These are phyloP conservation scores for Cynaeus angustus DNA, from an alignment of 2,888 invertebrate genomes.

Conservation along the genomic window DNA sequence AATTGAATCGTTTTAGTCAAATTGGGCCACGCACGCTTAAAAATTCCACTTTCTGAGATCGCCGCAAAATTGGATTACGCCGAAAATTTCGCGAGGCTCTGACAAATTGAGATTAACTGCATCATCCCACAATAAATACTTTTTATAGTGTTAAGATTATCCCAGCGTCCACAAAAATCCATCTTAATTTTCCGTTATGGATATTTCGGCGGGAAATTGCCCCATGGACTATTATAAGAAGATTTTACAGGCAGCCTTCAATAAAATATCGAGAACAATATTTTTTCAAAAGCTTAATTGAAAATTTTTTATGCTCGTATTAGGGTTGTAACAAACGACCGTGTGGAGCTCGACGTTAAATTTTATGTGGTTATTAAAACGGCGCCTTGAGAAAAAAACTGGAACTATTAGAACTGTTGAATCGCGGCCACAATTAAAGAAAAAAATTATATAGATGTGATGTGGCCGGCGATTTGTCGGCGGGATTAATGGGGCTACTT, in stretches of 20 bases:
- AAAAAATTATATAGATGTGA: too few species aligned
- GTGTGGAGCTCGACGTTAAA: not conserved
- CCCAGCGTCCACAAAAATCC: slow-evolving; percentile 17
- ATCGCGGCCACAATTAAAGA: too few species aligned
- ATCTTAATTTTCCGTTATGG: slow-evolving; percentile 24
- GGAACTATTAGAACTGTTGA: too few species aligned
- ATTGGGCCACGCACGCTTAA: too few species aligned
- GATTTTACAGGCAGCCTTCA: slow-evolving; percentile 24
- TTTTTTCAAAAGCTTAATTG: slow-evolving; percentile 34
- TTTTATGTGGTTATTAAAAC: not conserved
- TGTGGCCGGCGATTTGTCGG: too few species aligned
- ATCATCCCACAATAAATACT: slow-evolving; percentile 24
- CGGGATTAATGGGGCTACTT: not conserved
- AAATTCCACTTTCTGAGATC: too few species aligned
- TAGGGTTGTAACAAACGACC: slow-evolving; percentile 16
- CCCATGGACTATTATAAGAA: slow-evolving; percentile 9
- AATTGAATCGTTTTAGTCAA: too few species aligned
- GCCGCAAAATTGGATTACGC: not conserved
- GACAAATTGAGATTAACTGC: slow-evolving; percentile 37
- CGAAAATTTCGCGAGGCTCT: not conserved
- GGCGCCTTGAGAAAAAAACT: not conserved
- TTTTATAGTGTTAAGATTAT: slow-evolving; percentile 28
- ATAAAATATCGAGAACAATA: slow-evolving; percentile 13
- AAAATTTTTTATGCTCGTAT: slow-evolving; percentile 28
- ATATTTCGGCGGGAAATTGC: slow-evolving; percentile 22